These are phyloP conservation scores for Drosophila nannoptera DNA, from an alignment of 1,140 invertebrate genomes.

Conservation along the genomic window DNA sequence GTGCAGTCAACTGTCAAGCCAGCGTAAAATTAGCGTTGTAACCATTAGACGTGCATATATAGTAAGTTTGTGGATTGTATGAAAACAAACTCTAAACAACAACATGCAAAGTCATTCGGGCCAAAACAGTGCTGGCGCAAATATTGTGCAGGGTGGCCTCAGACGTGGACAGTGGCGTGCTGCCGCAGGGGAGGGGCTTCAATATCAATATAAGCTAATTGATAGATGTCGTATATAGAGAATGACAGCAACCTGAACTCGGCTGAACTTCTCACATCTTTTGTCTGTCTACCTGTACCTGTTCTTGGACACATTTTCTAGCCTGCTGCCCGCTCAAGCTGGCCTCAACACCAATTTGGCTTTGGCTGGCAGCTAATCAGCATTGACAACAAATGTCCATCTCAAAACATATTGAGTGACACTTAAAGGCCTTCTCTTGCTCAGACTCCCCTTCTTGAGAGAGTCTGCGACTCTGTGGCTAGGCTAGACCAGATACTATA, in stretches of 20 bases:
- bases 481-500: constrained; percentile 51
- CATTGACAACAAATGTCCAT: constrained; percentile 34
- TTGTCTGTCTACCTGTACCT: neutral
- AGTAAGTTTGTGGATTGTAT: neutral
- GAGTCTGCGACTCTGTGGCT: constrained; percentile 11
- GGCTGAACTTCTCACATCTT: neutral
- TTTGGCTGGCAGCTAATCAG: constrained; percentile 19
- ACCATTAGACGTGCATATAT: constrained; percentile 36
- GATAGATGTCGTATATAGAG: neutral
- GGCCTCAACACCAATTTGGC: constrained; percentile 7
- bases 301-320: neutral
- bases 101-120: constrained; percentile 55
- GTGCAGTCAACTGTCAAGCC: constrained; percentile 65
- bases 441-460: constrained; percentile 28
- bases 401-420: constrained; percentile 1
- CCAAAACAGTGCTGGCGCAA: constrained; percentile 21
- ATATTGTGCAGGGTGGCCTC: constrained; percentile 21
- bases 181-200: too few relatives aligned
- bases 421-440: neutral
- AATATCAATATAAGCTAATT: neutral
- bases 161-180: too few relatives aligned
- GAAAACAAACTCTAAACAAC: constrained; percentile 28
- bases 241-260: neutral
- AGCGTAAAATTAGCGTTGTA: constrained; percentile 68
- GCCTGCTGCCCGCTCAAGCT: neutral